Conservation (phyloP, 1,140 invertebrate genomes). For the Trinorchestia longiramus region DNA sequence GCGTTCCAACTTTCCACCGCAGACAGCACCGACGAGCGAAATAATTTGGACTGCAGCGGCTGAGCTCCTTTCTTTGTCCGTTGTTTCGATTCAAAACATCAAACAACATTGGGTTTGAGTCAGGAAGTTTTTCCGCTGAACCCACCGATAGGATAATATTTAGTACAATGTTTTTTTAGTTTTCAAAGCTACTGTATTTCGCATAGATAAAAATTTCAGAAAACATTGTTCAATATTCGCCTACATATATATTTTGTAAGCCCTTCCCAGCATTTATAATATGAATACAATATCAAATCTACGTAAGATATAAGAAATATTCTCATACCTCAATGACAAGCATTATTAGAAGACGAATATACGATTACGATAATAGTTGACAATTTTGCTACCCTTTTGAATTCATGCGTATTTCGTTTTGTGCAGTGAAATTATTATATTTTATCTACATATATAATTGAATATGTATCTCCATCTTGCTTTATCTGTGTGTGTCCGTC, state of each 20-base stretch:
- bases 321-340: not conserved
- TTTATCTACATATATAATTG: too few relatives aligned
- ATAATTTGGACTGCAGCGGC: not conserved
- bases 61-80: not conserved
- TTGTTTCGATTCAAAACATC: not conserved
- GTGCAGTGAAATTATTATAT: not conserved
- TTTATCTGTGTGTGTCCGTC: too few relatives aligned
- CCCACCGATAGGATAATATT: not conserved
- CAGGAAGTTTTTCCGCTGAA: not conserved
- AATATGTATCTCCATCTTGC: too few relatives aligned
- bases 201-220: not conserved
- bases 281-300: not conserved
- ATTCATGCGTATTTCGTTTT: not conserved
- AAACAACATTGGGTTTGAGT: not conserved
- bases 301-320: not conserved
- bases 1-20: too few relatives aligned
- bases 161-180: not conserved
- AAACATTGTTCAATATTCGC: not conserved
- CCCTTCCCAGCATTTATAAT: not conserved
- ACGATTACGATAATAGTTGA: not conserved
- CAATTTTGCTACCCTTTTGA: too few relatives aligned
- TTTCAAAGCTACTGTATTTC: not conserved
- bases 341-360: not conserved
- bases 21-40: not conserved
- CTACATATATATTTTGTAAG: not conserved